Conservation (phyloP, 2,888 invertebrate species). For the Coenonympha glycerion region DNA sequence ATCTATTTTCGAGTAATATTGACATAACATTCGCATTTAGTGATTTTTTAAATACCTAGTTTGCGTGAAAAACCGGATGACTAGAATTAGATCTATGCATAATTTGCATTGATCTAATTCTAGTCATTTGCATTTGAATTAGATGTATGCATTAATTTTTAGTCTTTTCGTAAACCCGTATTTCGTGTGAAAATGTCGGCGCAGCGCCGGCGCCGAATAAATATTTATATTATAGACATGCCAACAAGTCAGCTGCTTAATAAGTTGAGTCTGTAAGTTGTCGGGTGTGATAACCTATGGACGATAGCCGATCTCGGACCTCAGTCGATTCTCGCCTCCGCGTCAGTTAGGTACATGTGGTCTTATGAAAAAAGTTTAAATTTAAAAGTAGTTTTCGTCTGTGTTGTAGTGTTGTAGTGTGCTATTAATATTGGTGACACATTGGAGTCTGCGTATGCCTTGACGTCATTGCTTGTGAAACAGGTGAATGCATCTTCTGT, state of each 20-base stretch:
- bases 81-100: too few species aligned
- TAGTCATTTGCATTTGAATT: too few species aligned
- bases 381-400: conserved; percentile 7
- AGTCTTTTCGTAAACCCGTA: too few species aligned
- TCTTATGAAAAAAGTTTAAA: conserved; percentile 4
- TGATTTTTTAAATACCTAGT: too few species aligned
- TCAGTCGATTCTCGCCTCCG: conserved; percentile 28
- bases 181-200: too few species aligned
- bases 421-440: conserved; percentile 3
- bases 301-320: conserved; percentile 8
- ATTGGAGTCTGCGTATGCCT: not conserved
- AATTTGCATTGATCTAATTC: too few species aligned
- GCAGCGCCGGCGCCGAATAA: too few species aligned
- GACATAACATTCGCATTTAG: too few species aligned
- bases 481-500: conserved; percentile 3
- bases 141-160: too few species aligned
- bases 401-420: conserved; percentile 4
- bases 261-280: not conserved
- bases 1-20: too few species aligned
- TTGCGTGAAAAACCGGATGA: too few species aligned
- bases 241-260: not conserved
- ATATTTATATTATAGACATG: not conserved
- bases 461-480: conserved; percentile 1
- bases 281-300: conserved; percentile 32
- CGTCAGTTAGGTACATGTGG: conserved; percentile 22